phyloP scores from a whole-genome alignment of 1,140 invertebrate genomes.

The Anoplolepis gracilipes region DNA sequence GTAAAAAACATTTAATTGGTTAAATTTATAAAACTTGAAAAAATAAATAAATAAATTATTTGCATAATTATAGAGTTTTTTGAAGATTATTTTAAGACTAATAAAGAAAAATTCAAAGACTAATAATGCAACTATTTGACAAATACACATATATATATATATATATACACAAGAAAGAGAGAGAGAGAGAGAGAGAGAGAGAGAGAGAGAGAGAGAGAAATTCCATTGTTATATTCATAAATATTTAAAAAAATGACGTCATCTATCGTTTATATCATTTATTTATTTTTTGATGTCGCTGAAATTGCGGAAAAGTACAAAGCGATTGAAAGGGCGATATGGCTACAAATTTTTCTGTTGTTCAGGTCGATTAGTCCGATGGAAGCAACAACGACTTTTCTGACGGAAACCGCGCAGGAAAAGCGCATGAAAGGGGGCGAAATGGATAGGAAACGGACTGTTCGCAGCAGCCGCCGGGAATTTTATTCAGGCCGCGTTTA shows the following conservation, averaged over 20 bases:
- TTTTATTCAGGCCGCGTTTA: conserved; percentile 73
- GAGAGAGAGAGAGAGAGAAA: neutral
- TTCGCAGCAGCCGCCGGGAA: conserved; percentile 33
- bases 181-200: too few relatives aligned
- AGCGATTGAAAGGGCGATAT: neutral
- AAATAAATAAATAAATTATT: too few relatives aligned
- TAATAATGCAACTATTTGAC: too few relatives aligned
- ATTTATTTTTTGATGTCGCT: neutral
- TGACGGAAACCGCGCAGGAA: neutral
- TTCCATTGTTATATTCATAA: too few relatives aligned
- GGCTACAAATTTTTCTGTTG: conserved; percentile 39
- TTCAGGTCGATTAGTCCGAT: conserved; percentile 26
- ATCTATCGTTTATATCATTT: too few relatives aligned
- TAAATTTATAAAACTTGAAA: too few relatives aligned
- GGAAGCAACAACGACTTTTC: conserved; percentile 1
- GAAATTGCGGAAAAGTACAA: neutral
- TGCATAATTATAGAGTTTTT: too few relatives aligned
- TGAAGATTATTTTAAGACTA: too few relatives aligned
- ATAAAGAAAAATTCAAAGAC: too few relatives aligned
- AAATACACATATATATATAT: neutral
- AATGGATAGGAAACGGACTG: conserved; percentile 61
- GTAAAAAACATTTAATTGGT: too few relatives aligned
- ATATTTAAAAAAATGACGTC: neutral
- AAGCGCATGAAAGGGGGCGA: neutral
- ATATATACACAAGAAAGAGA: too few relatives aligned